These are phyloP conservation scores for Drosophila putrida DNA, from an alignment of 2,888 invertebrate genomes.

Conservation along the genomic window DNA sequence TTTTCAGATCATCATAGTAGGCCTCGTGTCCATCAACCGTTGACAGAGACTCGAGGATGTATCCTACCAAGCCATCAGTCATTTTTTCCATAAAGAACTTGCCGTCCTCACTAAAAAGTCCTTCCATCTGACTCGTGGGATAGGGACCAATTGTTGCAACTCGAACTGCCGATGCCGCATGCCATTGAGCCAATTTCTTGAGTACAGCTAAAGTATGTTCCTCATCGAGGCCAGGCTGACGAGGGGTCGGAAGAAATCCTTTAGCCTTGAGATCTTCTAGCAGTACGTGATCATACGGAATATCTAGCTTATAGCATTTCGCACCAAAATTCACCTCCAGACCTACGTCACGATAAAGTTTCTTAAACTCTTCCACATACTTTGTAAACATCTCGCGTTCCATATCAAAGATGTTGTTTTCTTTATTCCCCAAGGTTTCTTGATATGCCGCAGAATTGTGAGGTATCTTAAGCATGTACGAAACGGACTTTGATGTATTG, in stretches of 20 bases:
- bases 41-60: conserved; percentile 45
- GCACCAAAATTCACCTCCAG: conserved; percentile 54
- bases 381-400: conserved; percentile 65
- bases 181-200: conserved; percentile 79
- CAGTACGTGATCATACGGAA: conserved; percentile 52
- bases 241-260: conserved; percentile 72
- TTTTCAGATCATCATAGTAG: conserved; percentile 61
- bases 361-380: conserved; percentile 59
- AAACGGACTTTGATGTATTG: conserved; percentile 13
- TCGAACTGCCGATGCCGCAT: conserved; percentile 79
- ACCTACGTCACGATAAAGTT: conserved; percentile 56
- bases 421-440: conserved; percentile 36
- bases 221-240: conserved; percentile 73
- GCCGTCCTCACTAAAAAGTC: conserved; percentile 38
- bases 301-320: conserved; percentile 46
- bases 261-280: conserved; percentile 71
- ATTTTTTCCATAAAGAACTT: conserved; percentile 28
- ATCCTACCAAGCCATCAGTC: conserved; percentile 13
- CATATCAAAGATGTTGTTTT: conserved; percentile 56
- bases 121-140: conserved; percentile 21
- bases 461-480: conserved; percentile 53
- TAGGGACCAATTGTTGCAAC: conserved; percentile 61
- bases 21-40: conserved; percentile 56
- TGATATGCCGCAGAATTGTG: conserved; percentile 30
- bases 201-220: conserved; percentile 72